phyloP scores from a whole-genome alignment of 2,113 vertebrate genomes.

The Hippocampus mohnikei region DNA sequence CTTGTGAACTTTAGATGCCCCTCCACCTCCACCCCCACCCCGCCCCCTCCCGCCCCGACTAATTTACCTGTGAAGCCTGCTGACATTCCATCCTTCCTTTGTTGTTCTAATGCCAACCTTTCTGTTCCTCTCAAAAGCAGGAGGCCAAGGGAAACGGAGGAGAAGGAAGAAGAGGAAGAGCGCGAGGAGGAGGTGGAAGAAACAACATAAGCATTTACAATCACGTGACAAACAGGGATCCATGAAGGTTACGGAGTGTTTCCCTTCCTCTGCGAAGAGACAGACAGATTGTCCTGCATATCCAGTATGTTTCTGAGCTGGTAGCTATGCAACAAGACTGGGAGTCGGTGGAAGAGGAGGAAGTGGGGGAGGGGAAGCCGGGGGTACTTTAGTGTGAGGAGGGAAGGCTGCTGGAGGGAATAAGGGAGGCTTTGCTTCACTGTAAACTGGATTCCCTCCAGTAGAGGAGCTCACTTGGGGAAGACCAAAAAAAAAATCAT shows the following conservation, averaged over 20 bases:
- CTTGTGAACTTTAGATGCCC: conserved; percentile 49
- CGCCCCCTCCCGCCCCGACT: conserved; percentile 42
- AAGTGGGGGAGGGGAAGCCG: conserved; percentile 50
- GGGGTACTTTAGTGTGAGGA: conserved; percentile 55
- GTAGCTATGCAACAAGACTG: conserved; percentile 77
- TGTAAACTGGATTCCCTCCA: conserved; percentile 34
- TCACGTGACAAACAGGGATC: not conserved
- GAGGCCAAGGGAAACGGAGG: conserved; percentile 26
- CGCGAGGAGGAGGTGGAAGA: conserved; percentile 6
- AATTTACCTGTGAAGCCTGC: conserved; percentile 68
- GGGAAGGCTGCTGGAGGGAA: not conserved
- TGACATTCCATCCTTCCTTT: conserved; percentile 77
- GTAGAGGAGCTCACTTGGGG: conserved; percentile 4
- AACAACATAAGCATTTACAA: conserved; percentile 4
- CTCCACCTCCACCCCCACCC: not conserved
- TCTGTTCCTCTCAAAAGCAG: conserved; percentile 67
- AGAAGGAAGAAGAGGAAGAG: not conserved
- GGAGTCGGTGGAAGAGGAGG: conserved; percentile 62
- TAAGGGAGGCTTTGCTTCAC: conserved; percentile 32
- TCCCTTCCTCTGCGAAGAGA: conserved; percentile 39
- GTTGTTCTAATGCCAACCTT: conserved; percentile 75
- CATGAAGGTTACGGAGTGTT: not conserved
- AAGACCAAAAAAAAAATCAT: not conserved
- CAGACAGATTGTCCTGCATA: conserved; percentile 67
- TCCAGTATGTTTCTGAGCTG: conserved; percentile 70